A percentile compares a stretch with the other conserved stretches of the same genome.
Conservation (phyloP, 2,888 invertebrate genomes). For the Microctonus hyperodae region DNA sequence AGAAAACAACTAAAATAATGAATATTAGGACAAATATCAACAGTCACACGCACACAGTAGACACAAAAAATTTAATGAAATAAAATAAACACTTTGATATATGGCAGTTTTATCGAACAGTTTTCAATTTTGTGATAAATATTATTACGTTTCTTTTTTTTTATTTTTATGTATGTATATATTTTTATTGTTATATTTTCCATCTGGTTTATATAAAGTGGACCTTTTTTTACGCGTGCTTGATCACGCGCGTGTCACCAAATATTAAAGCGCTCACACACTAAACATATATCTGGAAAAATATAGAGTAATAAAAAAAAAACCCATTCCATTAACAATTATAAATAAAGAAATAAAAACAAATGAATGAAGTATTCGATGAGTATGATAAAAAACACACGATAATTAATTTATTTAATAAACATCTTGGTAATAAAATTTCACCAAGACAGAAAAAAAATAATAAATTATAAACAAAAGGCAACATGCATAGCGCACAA, state of each 20-base stretch:
- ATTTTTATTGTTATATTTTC: slow-evolving; percentile 6
- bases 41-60: slow-evolving; percentile 34
- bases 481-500: slow-evolving; percentile 57
- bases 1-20: slow-evolving; percentile 25
- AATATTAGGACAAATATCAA: slow-evolving; percentile 43
- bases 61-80: slow-evolving; percentile 42
- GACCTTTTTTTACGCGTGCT: slow-evolving; percentile 22
- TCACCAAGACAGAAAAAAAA: slow-evolving; percentile 31
- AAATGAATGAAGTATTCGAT: slow-evolving; percentile 29
- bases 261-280: slow-evolving; percentile 36
- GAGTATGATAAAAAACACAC: slow-evolving; percentile 36
- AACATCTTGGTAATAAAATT: slow-evolving; percentile 29
- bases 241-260: slow-evolving; percentile 34
- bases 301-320: slow-evolving; percentile 42
- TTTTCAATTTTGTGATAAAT: slow-evolving; percentile 40
- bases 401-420: slow-evolving; percentile 37
- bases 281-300: slow-evolving; percentile 63
- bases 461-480: slow-evolving; percentile 30
- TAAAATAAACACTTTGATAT: slow-evolving; percentile 42
- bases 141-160: slow-evolving; percentile 8
- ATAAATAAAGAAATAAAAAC: slow-evolving; percentile 33
- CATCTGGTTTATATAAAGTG: slow-evolving; percentile 4
- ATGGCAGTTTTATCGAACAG: slow-evolving; percentile 56
- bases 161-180: too few species aligned
- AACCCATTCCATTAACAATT: slow-evolving; percentile 57